phyloP scores from a whole-genome alignment of 23 tunicate species.

The Clavelina lepadiformis region DNA sequence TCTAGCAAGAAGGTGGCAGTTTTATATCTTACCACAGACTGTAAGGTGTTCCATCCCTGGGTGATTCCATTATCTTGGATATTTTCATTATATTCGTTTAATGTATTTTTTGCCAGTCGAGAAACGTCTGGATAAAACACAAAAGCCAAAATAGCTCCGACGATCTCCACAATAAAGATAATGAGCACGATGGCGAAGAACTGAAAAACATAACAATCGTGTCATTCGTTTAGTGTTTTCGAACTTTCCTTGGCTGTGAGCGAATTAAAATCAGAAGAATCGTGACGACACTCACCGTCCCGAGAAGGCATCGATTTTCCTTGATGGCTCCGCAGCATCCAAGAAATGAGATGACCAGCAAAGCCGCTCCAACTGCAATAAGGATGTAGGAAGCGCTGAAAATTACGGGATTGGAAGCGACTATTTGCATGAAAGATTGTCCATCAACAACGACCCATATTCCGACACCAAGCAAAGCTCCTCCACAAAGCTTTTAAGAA shows the following conservation, averaged over 20 bases:
- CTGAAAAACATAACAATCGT: too few relatives aligned
- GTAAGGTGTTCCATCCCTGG: conserved; percentile 57
- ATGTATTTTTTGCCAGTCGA: too few relatives aligned
- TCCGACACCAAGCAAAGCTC: conserved; percentile 38
- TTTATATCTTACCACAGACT: conserved; percentile 19
- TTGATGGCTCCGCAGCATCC: conserved; percentile 95
- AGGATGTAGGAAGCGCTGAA: conserved; percentile 55
- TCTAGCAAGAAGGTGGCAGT: background rate
- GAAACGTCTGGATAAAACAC: conserved; percentile 45
- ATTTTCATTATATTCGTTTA: conserved; percentile 3
- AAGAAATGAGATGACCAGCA: conserved; percentile 61
- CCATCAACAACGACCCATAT: conserved; percentile 68
- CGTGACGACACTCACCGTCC: conserved; percentile 41
- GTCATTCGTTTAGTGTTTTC: background rate
- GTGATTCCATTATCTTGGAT: conserved; percentile 22
- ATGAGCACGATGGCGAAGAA: conserved; percentile 68
- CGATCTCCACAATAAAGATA: conserved; percentile 69
- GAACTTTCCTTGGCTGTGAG: background rate
- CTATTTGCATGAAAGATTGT: conserved; percentile 42
- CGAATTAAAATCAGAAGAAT: too few relatives aligned
- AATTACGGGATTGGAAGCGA: conserved; percentile 39
- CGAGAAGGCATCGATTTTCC: conserved; percentile 77
- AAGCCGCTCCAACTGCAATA: conserved; percentile 43
- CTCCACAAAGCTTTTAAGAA: conserved; percentile 16
- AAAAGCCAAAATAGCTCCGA: conserved; percentile 57